phyloP scores from a whole-genome alignment of 2,888 invertebrate species.

The Eulithis testata region DNA sequence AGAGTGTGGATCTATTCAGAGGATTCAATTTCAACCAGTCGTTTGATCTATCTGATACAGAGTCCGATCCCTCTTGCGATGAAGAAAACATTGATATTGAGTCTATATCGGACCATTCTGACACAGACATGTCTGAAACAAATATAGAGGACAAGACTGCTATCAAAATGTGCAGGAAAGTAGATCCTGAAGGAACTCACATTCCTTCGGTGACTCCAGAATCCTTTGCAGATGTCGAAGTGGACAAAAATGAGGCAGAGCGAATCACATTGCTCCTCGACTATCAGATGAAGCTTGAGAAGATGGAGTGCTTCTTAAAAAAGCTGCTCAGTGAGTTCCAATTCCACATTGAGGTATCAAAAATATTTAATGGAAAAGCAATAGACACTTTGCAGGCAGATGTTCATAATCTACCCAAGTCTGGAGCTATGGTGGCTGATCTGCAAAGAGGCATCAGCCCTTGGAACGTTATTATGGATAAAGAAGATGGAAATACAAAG shows the following conservation, averaged over 20 bases:
- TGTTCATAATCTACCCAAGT: constrained; percentile 51
- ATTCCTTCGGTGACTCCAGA: constrained; percentile 64
- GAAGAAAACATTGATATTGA: constrained; percentile 64
- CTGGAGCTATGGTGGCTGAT: constrained; percentile 52
- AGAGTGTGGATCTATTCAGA: constrained; percentile 65
- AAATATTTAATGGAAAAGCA: constrained; percentile 64
- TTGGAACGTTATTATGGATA: constrained; percentile 72
- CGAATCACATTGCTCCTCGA: constrained; percentile 58
- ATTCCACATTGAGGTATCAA: constrained; percentile 76
- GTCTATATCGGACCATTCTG: constrained; percentile 68
- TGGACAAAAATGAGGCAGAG: constrained; percentile 70
- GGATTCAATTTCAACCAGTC: constrained; percentile 70
- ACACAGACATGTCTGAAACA: constrained; percentile 60
- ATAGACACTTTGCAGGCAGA: constrained; percentile 56
- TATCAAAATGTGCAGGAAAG: constrained; percentile 73
- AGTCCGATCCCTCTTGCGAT: constrained; percentile 57
- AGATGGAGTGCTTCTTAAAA: constrained; percentile 63
- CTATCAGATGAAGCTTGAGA: constrained; percentile 69
- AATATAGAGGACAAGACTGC: constrained; percentile 48
- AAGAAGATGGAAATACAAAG: constrained; percentile 63
- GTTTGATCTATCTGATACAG: constrained; percentile 65
- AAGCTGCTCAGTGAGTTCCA: constrained; percentile 69
- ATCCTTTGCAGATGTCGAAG: constrained; percentile 72
- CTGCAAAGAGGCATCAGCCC: constrained; percentile 55
- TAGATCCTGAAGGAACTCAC: constrained; percentile 47